phyloP scores from a whole-genome alignment of 2,113 vertebrate genomes.

The Caranx ignobilis region DNA sequence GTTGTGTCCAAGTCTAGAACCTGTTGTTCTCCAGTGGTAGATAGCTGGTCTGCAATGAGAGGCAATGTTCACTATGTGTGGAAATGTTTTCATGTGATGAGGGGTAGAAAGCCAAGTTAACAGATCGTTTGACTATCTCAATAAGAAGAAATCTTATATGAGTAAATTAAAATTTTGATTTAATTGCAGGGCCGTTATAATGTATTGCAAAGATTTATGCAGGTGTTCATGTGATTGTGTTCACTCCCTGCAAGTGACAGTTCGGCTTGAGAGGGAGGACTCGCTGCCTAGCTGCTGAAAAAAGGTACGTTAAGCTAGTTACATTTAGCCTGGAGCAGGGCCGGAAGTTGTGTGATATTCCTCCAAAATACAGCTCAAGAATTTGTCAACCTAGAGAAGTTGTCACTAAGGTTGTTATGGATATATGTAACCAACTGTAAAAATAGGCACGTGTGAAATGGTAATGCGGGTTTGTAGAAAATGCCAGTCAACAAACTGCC shows the following conservation, averaged over 20 bases:
- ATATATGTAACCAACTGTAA: not conserved
- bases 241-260: constrained; percentile 25
- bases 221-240: constrained; percentile 9
- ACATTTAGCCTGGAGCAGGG: fast-evolving
- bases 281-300: not conserved
- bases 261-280: not conserved
- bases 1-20: no score
- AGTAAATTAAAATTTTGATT: no score
- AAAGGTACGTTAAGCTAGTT: not conserved
- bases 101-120: not conserved
- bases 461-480: no score
- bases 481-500: not conserved
- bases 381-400: not conserved
- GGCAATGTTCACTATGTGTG: no score
- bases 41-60: no score
- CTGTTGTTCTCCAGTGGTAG: no score
- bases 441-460: not conserved
- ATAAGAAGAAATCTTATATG: no score
- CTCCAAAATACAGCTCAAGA: constrained; percentile 23
- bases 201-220: not conserved
- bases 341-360: not conserved
- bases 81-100: no score
- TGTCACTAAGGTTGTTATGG: not conserved
- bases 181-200: not conserved
- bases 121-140: not conserved